A percentile compares a stretch with the other conserved stretches of the same genome.
phyloP scores from a whole-genome alignment of 2,113 vertebrate genomes.

The Trematocara unimaculatum region DNA sequence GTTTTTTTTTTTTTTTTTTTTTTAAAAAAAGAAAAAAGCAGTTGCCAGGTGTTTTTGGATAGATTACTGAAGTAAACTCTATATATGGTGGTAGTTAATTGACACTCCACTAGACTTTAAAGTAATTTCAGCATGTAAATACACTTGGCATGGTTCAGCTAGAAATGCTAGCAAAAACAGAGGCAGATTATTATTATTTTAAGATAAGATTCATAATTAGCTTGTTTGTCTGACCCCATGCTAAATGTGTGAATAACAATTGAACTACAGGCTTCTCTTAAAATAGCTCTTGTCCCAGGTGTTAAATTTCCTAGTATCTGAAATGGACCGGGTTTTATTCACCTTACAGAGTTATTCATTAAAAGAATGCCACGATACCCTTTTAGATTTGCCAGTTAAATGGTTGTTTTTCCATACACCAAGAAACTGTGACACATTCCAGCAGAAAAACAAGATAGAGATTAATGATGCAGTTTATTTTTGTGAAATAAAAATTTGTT shows the following conservation, averaged over 20 bases:
- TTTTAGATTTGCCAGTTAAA: not conserved
- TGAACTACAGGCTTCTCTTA: not conserved
- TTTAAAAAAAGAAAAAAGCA: not conserved
- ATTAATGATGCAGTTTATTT: not conserved
- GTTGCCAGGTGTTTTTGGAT: not conserved
- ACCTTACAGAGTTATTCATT: not conserved
- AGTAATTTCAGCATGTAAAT: not conserved
- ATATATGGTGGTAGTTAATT: not conserved
- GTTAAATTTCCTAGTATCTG: not conserved
- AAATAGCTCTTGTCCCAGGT: not conserved
- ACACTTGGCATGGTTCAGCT: not conserved
- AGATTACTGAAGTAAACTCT: not conserved
- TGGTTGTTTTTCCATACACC: not conserved
- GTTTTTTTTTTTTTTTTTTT: rapidly evolving
- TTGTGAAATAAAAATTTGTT: not conserved
- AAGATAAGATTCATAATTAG: not conserved
- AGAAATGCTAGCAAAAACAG: not conserved
- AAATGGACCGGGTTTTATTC: not conserved
- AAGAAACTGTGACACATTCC: not conserved
- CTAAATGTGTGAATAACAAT: not conserved
- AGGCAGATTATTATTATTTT: not conserved
- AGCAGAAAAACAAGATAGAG: not conserved
- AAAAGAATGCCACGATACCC: not conserved
- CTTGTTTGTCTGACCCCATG: not conserved
- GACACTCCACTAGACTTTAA: not conserved